Evolutionary conservation across 2,113 vertebrate species (phyloP).

Genomic region (Petaurus breviceps): DNA sequence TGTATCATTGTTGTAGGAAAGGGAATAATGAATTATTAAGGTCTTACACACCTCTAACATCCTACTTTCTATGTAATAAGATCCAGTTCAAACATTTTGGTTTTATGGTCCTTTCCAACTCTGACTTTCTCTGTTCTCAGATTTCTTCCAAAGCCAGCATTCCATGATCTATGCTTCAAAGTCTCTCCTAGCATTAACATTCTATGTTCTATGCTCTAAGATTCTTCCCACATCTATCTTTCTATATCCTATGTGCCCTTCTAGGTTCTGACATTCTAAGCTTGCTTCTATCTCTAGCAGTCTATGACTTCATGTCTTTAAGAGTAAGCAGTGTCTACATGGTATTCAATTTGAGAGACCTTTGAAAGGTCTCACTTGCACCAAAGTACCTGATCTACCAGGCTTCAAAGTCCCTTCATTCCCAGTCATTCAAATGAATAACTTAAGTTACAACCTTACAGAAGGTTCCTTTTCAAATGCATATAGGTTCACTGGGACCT

Average conservation of each 20-base stretch:
- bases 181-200: not conserved
- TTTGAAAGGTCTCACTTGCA: not conserved
- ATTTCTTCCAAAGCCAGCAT: not conserved
- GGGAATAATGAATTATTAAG: not conserved
- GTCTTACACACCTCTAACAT: not conserved
- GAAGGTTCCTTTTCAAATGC: not conserved
- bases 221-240: not conserved
- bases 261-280: not conserved
- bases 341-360: not conserved
- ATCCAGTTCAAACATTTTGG: not conserved
- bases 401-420: not conserved
- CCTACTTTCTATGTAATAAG: not conserved
- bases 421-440: not conserved
- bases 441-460: not conserved
- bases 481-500: not conserved
- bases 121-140: not conserved
- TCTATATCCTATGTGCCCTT: not conserved
- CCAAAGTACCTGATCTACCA: not conserved
- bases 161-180: not conserved
- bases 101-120: not conserved
- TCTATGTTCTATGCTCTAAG: not conserved
- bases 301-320: not conserved
- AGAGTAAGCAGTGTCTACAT: not conserved
- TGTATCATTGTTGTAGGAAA: too few species aligned
- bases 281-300: not conserved